phyloP scores from a whole-genome alignment of 2,797 vertebrate genomes.

The Platalea minor region DNA sequence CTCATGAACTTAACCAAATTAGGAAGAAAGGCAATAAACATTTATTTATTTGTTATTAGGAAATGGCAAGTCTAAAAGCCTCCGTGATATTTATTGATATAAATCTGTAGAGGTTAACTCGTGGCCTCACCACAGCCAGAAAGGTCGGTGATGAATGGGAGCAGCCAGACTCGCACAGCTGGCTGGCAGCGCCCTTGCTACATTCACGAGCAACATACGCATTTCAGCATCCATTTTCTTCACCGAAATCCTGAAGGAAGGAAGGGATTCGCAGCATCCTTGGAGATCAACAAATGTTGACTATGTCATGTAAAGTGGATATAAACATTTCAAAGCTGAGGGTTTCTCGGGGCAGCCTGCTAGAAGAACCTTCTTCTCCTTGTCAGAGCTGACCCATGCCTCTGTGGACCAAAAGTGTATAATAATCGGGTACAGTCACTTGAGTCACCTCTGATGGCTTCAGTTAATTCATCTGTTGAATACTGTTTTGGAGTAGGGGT shows the following conservation, averaged over 20 bases:
- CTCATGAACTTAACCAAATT: background rate
- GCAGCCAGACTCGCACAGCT: background rate
- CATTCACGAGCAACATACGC: rapidly evolving
- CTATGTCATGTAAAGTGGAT: background rate
- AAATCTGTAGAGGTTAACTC: background rate
- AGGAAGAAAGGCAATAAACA: background rate
- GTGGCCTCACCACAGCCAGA: background rate
- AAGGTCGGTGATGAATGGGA: background rate
- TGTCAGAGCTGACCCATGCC: background rate
- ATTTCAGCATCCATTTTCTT: background rate
- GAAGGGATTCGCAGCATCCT: background rate
- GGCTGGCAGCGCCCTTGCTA: background rate
- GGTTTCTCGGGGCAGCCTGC: background rate
- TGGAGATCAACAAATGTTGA: background rate
- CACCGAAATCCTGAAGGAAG: background rate
- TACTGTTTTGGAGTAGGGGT: background rate
- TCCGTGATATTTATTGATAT: background rate
- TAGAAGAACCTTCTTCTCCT: background rate
- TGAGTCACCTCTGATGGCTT: background rate
- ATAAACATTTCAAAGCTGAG: background rate
- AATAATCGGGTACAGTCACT: rapidly evolving
- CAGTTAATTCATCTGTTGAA: background rate
- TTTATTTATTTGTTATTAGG: background rate
- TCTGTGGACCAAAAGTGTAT: background rate
- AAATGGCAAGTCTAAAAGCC: background rate